A percentile compares a stretch with the other conserved stretches of the same genome.
phyloP scores from a whole-genome alignment of 2,888 invertebrate species.

The Athalia circularis region DNA sequence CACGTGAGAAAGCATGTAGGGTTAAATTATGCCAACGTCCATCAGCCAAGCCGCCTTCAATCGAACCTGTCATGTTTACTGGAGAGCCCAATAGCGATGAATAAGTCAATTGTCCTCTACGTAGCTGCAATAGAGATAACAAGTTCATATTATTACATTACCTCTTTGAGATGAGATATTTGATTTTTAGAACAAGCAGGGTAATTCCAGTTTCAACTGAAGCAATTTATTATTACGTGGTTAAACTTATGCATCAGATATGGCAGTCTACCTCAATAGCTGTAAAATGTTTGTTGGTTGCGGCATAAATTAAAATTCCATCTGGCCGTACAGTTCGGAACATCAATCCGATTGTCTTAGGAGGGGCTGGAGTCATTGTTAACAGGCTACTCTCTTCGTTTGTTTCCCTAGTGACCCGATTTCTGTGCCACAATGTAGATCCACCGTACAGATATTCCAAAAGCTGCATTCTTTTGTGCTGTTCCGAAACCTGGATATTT shows the following conservation, averaged over 20 bases:
- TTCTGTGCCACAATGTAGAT: conserved; percentile 81
- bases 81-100: conserved; percentile 86
- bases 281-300: conserved; percentile 91
- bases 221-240: no score
- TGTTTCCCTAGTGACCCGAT: conserved; percentile 59
- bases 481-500: conserved; percentile 81
- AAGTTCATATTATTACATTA: conserved; percentile 6
- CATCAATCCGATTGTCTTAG: conserved; percentile 86
- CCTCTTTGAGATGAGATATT: neutral
- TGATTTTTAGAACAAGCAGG: neutral
- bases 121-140: conserved; percentile 73
- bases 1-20: conserved; percentile 82
- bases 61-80: conserved; percentile 88
- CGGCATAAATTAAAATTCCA: conserved; percentile 90
- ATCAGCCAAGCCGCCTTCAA: conserved; percentile 81
- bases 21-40: conserved; percentile 94
- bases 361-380: conserved; percentile 73
- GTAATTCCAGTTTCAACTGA: neutral
- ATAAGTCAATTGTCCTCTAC: conserved; percentile 86
- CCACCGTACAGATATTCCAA: conserved; percentile 87
- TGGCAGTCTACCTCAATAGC: conserved; percentile 80
- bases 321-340: conserved; percentile 87
- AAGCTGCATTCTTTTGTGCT: conserved; percentile 90
- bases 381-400: conserved; percentile 57
- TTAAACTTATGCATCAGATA: conserved; percentile 16